These are phyloP conservation scores for Lysandra coridon DNA, from an alignment of 2,888 invertebrate genomes.

Conservation along the genomic window DNA sequence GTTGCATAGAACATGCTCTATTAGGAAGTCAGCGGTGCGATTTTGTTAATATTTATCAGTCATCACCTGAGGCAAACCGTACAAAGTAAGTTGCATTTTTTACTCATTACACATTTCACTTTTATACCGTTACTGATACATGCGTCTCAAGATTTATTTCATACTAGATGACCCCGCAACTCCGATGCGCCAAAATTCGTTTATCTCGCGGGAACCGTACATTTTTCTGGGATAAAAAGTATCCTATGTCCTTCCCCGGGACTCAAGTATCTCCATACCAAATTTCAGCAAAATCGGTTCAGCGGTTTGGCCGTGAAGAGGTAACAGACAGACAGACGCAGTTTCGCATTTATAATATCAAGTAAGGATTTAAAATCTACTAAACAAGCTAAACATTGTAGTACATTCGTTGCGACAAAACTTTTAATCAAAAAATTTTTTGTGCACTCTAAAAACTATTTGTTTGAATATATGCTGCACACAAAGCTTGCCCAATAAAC, in stretches of 20 bases:
- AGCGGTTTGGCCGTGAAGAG: no score
- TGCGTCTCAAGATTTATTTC: neutral
- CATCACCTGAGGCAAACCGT: neutral
- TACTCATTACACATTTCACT: conserved; percentile 1
- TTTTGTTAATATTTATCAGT: neutral
- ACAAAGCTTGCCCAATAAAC: neutral
- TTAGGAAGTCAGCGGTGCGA: neutral
- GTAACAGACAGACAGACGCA: no score
- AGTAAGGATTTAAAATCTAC: neutral
- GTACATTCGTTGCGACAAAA: neutral
- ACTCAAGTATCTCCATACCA: no score
- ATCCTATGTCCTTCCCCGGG: no score
- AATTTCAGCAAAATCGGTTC: no score
- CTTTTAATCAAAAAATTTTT: neutral
- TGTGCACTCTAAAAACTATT: neutral
- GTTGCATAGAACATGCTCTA: neutral
- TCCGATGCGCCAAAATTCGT: no score
- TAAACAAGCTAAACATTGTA: neutral
- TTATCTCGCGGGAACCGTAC: no score
- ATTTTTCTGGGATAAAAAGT: no score
- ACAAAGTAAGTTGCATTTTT: conserved; percentile 11
- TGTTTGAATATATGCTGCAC: neutral
- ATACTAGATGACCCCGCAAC: no score
- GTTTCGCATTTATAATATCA: no score
- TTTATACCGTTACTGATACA: neutral